Conservation (phyloP, 1,140 invertebrate species). For the Brachionus rubens region DNA sequence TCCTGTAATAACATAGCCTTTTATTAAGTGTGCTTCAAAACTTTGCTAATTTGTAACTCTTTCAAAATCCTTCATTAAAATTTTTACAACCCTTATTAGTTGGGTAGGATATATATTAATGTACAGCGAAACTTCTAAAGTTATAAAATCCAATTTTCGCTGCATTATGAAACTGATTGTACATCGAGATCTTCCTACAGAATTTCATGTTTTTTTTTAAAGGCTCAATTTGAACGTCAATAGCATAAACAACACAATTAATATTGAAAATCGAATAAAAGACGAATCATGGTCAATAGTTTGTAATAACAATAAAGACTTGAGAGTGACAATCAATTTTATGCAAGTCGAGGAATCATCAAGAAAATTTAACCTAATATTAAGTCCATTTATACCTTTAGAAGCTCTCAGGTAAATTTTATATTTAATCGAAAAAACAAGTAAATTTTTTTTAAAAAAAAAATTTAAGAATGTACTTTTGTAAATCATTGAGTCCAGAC, state of each 20-base stretch:
- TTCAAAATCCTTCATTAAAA: no score
- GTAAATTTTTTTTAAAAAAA: neutral
- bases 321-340: slow-evolving; percentile 41
- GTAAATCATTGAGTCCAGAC: slow-evolving; percentile 31
- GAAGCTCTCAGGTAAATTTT: slow-evolving; percentile 18
- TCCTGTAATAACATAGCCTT: no score
- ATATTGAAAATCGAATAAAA: neutral
- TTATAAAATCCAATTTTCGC: no score
- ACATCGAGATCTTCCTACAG: no score
- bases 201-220: neutral
- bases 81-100: no score
- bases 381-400: neutral
- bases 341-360: slow-evolving; percentile 1
- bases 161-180: no score
- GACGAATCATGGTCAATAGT: slow-evolving; percentile 41
- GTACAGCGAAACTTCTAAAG: no score
- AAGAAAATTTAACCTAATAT: neutral
- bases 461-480: slow-evolving; percentile 44
- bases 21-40: no score
- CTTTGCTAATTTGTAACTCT: no score
- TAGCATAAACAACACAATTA: slow-evolving; percentile 9
- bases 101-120: no score
- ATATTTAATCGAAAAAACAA: neutral
- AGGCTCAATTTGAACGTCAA: slow-evolving; percentile 25
- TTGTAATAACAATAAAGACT: neutral